Evolutionary conservation across 23 tunicate genomes (phyloP), one percentile per base, ranked within the genome.

Genomic region (Halocynthia aurantium): DNA sequence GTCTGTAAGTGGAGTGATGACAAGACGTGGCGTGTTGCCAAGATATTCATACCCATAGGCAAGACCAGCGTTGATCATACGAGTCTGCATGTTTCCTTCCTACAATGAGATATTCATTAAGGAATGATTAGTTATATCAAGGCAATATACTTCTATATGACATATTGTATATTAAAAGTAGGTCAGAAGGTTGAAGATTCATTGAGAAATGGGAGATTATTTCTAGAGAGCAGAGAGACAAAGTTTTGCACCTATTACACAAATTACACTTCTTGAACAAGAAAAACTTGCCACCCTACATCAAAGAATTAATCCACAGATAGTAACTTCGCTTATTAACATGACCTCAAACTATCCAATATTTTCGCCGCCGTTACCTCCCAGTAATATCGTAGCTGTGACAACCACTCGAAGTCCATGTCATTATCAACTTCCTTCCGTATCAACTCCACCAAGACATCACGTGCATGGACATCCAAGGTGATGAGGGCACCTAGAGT

Each of bases 1-100:
- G 82, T 96, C 99, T 69, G 99, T 96, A 11, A 96, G 84, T 8
- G 99, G 96, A 15, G 99, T 96, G 80, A 96, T 96, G 57, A 96
- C 99, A 22, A 96, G 89, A 54, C 99, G 77, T 20, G 96, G 96
- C 44, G 99, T 88, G 81, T 96, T 96, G 51, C 99, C 99, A 50
- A 96, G 93, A 76, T 96, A 96, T 76, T 96, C 99, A 62, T 96
- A 96, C 0, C 96, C 99, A 61, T 89, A 96, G 6, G 94, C 90
- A 6, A 94, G 82, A 7, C 91, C 94, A 58, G 99, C 99, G 53
- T 94, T 94, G 82, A 94, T 94, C 99, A 94, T 94, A 2, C 99
- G 86, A n/a, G 99, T 94, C 69, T 86, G 92, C 73, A 92, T 77
- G 80, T 82, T 86, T 22, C 76, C 85, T 54, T 92, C 98, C 98